A percentile compares a stretch with the other conserved stretches of the same genome.
These are phyloP conservation scores for Gymnothorax javanicus DNA, from an alignment of 2,797 vertebrate species.

Conservation along the genomic window DNA sequence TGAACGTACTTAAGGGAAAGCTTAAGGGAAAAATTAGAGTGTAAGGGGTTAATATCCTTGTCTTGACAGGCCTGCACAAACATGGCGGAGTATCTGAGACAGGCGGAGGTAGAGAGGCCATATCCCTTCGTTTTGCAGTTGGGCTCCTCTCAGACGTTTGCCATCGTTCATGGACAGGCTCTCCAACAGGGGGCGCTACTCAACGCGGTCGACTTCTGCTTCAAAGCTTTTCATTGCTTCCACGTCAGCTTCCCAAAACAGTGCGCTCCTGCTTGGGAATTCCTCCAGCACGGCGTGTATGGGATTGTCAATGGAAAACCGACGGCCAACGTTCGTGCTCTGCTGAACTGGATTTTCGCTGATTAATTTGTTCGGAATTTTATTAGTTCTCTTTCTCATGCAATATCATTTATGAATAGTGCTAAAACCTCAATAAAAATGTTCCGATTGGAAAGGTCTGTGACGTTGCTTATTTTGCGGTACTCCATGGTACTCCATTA, in stretches of 20 bases:
- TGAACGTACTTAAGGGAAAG: too few relatives aligned
- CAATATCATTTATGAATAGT: neutral
- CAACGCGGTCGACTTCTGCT: neutral
- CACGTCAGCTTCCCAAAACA: neutral
- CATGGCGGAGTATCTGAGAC: neutral
- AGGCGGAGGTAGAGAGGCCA: neutral
- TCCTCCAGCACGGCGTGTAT: neutral
- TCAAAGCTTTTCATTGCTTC: conserved; percentile 8
- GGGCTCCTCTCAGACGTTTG: neutral
- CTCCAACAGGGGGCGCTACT: neutral
- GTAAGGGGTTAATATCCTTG: neutral
- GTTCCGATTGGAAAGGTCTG: neutral
- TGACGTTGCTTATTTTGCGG: neutral
- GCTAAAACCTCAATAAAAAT: neutral
- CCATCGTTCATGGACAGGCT: neutral
- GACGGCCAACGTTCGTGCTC: neutral
- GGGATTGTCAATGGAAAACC: neutral
- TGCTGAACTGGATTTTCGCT: neutral
- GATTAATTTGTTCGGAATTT: neutral
- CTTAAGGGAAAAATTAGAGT: too few relatives aligned
- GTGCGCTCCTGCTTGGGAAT: neutral
- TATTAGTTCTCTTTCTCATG: neutral
- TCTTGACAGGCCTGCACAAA: neutral
- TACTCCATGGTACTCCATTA: neutral
- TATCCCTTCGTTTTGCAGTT: neutral